Conservation (phyloP, 1,140 invertebrate genomes). For the Pachyrhynchus sulphureomaculatus region DNA sequence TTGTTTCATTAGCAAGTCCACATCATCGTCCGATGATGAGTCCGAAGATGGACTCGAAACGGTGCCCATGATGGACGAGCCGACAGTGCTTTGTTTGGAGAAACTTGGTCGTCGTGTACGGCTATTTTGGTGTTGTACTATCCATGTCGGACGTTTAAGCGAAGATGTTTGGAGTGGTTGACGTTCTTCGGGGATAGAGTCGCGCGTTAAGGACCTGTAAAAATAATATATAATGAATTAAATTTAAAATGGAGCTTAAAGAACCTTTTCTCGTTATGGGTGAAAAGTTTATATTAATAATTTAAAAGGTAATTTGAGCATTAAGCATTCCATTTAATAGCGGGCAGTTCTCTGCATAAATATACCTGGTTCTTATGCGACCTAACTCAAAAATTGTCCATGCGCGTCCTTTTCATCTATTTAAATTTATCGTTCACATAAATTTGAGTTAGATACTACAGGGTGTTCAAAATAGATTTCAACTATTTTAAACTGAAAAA, state of each 20-base stretch:
- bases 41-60: constrained; percentile 46
- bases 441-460: no score
- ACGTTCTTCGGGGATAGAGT: constrained; percentile 49
- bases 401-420: no score
- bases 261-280: no score
- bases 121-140: constrained; percentile 28
- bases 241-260: not conserved
- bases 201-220: constrained; percentile 46
- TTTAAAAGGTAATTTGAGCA: no score
- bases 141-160: constrained; percentile 43
- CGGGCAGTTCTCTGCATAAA: no score
- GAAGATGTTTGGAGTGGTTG: constrained; percentile 33
- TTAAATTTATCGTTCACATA: no score
- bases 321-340: no score
- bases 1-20: constrained; percentile 47
- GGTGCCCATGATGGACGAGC: constrained; percentile 42
- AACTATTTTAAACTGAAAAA: no score
- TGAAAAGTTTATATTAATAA: no score
- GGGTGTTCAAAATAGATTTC: no score
- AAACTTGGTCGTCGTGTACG: constrained; percentile 35
- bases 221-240: not conserved
- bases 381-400: no score
- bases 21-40: constrained; percentile 43
- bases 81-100: constrained; percentile 42
- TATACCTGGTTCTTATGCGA: no score